Conservation (phyloP, 2,888 invertebrate genomes). For the Thera obeliscata region DNA sequence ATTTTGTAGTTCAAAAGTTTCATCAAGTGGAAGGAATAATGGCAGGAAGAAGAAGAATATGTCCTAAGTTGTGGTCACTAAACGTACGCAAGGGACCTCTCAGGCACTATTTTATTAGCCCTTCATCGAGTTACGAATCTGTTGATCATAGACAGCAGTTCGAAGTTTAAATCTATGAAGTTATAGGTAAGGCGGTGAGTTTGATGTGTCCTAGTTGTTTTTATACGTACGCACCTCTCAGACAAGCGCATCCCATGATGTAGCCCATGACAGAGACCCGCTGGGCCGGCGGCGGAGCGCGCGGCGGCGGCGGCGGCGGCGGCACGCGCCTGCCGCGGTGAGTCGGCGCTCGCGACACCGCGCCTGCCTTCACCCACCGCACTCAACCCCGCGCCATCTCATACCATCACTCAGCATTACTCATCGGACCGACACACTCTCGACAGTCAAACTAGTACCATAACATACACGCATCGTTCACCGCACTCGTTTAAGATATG, state of each 20-base stretch:
- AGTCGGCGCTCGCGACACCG: conserved; percentile 69
- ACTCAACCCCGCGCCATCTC: conserved; percentile 61
- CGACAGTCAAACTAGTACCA: conserved; percentile 7
- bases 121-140: neutral
- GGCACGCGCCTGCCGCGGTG: conserved; percentile 75
- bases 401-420: conserved; percentile 41
- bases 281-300: conserved; percentile 66
- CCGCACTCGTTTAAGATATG: conserved; percentile 19
- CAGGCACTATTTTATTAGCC: neutral
- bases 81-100: no score
- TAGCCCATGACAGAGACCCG: conserved; percentile 93
- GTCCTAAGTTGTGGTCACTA: no score
- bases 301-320: conserved; percentile 72
- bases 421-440: conserved; percentile 22
- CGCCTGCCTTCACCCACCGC: conserved; percentile 66
- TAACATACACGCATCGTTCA: conserved; percentile 13
- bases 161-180: neutral
- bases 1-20: no score
- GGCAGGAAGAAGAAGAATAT: no score
- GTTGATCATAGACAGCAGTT: neutral
- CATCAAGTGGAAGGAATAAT: no score
- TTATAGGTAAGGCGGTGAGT: neutral
- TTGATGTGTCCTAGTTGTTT: neutral
- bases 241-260: conserved; percentile 97
- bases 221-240: conserved; percentile 88